Percentiles rank a stretch among this genome's conserved stretches.
Evolutionary conservation across 2,797 vertebrate genomes (phyloP).

Genomic region (Steatocranus sp.): DNA sequence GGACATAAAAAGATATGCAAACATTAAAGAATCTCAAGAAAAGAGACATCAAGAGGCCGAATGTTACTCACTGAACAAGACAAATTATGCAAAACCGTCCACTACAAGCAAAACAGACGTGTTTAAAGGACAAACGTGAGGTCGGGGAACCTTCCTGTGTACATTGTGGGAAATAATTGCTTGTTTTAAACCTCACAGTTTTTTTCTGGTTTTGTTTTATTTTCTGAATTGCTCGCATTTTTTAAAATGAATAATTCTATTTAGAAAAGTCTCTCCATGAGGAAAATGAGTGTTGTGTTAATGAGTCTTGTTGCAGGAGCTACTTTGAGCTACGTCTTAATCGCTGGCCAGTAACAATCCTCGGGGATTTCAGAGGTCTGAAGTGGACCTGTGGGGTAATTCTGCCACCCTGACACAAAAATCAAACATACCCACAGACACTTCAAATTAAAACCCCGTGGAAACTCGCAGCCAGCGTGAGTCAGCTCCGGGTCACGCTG

Average conservation of each 20-base stretch:
- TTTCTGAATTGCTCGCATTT: background rate
- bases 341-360: background rate
- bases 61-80: background rate
- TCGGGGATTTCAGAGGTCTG: background rate
- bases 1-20: background rate
- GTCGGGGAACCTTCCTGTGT: background rate
- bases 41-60: background rate
- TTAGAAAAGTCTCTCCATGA: background rate
- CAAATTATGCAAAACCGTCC: background rate
- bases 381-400: background rate
- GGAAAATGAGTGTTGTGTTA: background rate
- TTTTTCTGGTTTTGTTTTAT: background rate
- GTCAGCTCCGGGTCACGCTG: background rate
- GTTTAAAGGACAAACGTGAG: background rate
- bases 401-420: background rate
- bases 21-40: background rate
- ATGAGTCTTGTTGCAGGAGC: background rate
- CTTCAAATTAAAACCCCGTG: background rate
- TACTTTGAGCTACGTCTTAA: background rate
- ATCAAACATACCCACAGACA: background rate
- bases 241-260: fast-evolving
- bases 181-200: background rate
- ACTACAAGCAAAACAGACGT: background rate
- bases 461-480: fast-evolving
- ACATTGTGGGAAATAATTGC: background rate